A percentile compares a stretch with the other conserved stretches of the same genome.
These are phyloP conservation scores for Steinernema hermaphroditum DNA, from an alignment of 2,888 invertebrate genomes.

Conservation along the genomic window DNA sequence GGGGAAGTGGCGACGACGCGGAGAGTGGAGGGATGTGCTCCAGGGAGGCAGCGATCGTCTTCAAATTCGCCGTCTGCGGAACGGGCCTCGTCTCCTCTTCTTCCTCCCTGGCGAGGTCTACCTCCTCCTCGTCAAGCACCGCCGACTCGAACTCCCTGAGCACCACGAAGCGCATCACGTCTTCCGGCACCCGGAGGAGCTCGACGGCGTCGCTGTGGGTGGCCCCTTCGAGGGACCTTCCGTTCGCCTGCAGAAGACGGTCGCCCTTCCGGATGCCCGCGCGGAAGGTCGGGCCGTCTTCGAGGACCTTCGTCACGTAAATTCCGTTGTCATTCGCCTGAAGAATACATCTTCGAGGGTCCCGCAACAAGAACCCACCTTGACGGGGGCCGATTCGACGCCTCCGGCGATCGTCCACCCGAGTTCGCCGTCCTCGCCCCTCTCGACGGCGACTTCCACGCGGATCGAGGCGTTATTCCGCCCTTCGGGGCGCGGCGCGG, in stretches of 20 bases:
- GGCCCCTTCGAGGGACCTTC: neutral
- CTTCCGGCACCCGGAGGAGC: slow-evolving; percentile 3
- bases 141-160: neutral
- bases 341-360: neutral
- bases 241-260: neutral
- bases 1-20: neutral
- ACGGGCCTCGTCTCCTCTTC: no score
- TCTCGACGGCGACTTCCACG: neutral
- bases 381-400: slow-evolving; percentile 3
- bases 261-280: slow-evolving; percentile 11
- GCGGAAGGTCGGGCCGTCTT: slow-evolving; percentile 85
- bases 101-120: neutral
- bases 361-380: neutral
- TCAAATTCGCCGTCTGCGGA: neutral
- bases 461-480: neutral
- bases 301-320: slow-evolving; percentile 98
- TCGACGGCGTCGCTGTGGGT: slow-evolving; percentile 15
- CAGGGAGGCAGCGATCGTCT: neutral
- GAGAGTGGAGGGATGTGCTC: slow-evolving; percentile 13
- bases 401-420: slow-evolving; percentile 16
- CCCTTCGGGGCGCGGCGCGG: neutral
- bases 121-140: neutral
- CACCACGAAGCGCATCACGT: slow-evolving; percentile 18
- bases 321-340: slow-evolving; percentile 83
- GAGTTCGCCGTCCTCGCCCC: slow-evolving; percentile 11